Evolutionary conservation across 2,113 vertebrate species (phyloP).

Genomic region (Corynorhinus townsendii): DNA sequence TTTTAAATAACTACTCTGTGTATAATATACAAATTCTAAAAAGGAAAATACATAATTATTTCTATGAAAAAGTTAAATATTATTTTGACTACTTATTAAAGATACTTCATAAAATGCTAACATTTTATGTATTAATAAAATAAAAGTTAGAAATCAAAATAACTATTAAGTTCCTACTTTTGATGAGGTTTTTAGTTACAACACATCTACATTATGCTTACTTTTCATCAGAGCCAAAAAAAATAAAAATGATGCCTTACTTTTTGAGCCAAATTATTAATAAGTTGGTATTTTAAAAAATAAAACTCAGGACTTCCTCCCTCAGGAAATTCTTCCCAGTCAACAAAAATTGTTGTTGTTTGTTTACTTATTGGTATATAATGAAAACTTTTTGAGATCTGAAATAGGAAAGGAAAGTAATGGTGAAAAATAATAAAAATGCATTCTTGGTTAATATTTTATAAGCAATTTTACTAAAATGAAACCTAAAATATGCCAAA

Average conservation of each 20-base stretch:
- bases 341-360: constrained; percentile 71
- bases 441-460: not conserved
- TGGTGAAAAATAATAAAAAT: not conserved
- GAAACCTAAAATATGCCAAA: not conserved
- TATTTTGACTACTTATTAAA: not conserved
- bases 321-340: constrained; percentile 80
- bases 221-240: not conserved
- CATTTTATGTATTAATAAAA: not conserved
- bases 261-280: constrained; percentile 72
- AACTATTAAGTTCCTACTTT: not conserved
- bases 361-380: constrained; percentile 60
- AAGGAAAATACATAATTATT: not conserved
- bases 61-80: not conserved
- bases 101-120: constrained; percentile 4
- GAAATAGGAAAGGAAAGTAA: constrained; percentile 57
- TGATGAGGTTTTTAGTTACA: not conserved
- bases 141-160: not conserved
- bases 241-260: constrained; percentile 71
- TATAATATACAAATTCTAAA: not conserved
- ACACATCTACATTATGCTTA: not conserved
- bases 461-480: not conserved
- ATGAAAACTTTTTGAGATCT: constrained; percentile 75
- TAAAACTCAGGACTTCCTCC: constrained; percentile 79
- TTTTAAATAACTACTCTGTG: not conserved
- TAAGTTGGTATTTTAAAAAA: constrained; percentile 74